phyloP scores from a whole-genome alignment of 2,113 vertebrate species.

The Ramphastos sulfuratus region DNA sequence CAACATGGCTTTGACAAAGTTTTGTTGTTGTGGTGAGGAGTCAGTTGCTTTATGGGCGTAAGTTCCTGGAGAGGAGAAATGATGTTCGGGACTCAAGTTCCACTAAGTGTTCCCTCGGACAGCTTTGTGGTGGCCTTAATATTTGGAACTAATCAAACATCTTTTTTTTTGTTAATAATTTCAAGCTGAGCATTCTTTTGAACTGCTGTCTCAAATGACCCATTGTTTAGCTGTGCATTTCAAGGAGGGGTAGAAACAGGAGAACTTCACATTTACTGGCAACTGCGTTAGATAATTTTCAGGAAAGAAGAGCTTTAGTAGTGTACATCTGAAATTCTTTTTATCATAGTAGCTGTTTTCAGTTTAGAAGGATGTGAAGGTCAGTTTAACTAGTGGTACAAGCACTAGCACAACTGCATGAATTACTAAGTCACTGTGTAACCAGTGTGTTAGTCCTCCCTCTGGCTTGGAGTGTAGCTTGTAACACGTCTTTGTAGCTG shows the following conservation, averaged over 20 bases:
- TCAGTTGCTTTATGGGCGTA: not conserved
- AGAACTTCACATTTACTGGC: not conserved
- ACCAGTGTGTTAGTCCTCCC: not conserved
- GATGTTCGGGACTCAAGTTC: not conserved
- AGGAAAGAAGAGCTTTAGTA: not conserved
- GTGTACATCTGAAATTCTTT: not conserved
- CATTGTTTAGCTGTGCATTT: not conserved
- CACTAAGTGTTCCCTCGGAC: not conserved
- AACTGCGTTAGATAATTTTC: not conserved
- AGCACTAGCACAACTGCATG: not conserved
- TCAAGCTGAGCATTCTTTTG: constrained; percentile 25
- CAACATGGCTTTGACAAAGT: not conserved
- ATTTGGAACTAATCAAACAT: not conserved
- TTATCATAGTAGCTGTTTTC: not conserved
- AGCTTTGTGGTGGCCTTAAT: not conserved
- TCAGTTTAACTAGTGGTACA: not conserved
- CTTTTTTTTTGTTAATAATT: not conserved
- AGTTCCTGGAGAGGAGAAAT: not conserved
- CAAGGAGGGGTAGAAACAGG: not conserved
- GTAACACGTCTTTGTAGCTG: not conserved
- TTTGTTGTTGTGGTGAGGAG: not conserved
- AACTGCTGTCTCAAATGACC: not conserved
- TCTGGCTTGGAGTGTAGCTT: not conserved
- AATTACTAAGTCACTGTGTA: not conserved
- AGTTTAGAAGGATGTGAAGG: not conserved